phyloP scores from a whole-genome alignment of 2,797 vertebrate species.

The Scleropages formosus region DNA sequence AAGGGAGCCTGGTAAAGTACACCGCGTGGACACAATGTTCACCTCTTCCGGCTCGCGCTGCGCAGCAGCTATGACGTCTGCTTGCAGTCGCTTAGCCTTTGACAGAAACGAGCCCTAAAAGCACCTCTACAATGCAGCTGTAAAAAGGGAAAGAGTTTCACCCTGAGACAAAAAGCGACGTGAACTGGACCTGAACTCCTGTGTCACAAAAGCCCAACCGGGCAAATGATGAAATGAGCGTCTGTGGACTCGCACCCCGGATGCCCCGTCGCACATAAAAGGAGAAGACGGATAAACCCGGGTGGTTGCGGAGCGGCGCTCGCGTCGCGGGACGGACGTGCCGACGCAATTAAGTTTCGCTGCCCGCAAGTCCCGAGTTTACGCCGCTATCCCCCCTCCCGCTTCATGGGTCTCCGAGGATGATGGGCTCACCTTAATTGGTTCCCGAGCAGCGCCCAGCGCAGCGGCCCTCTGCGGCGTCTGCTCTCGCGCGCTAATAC shows the following conservation, averaged over 20 bases:
- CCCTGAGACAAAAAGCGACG: neutral
- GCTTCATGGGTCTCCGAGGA: constrained; percentile 73
- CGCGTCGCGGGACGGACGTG: constrained; percentile 59
- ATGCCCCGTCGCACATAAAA: too few species aligned
- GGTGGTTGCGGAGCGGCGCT: neutral
- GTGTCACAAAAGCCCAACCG: constrained; percentile 33
- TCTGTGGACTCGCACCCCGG: neutral
- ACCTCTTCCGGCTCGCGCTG: too few species aligned
- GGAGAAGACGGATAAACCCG: neutral
- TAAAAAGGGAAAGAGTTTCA: too few species aligned
- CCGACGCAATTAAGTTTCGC: constrained; percentile 70
- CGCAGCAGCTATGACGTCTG: too few species aligned
- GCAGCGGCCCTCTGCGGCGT: constrained; percentile 73
- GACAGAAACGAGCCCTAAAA: too few species aligned
- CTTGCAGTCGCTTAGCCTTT: too few species aligned
- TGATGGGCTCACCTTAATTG: constrained; percentile 85
- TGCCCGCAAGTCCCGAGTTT: constrained; percentile 63
- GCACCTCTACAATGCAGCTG: too few species aligned
- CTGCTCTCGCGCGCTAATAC: constrained; percentile 84
- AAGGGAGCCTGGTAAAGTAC: too few species aligned
- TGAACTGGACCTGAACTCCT: neutral
- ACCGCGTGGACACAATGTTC: too few species aligned
- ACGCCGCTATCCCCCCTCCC: constrained; percentile 66
- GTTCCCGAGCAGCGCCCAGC: constrained; percentile 91
- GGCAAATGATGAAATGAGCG: neutral